Base-by-base conservation (phyloP, 2,888 invertebrate genomes). In the Polyommatus iphigenia region DNA sequence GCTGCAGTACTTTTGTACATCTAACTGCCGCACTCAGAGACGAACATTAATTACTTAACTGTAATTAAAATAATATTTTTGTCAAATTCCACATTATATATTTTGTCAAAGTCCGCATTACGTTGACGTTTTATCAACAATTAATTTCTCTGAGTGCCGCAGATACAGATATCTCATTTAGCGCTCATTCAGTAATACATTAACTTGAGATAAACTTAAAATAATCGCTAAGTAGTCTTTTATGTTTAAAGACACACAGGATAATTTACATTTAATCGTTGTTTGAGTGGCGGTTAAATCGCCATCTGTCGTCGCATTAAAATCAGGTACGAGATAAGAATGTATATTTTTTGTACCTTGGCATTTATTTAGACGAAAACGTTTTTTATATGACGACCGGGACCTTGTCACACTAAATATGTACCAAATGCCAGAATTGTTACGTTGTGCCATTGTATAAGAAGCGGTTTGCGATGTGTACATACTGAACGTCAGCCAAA, bases 341-440 rank as follows among this genome's bases (percentile, higher is more conserved):
- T 67, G 67, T 67, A 32, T 67, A 67, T 67, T 67, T 67, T 67
- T 67, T 32, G 29, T 32, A 67, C 67, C 67, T 67, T 67, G 67
- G 67, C 67, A 67, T 67, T 67, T 67, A 67, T 67, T 67, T 67
- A 67, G 67, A 67, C 67, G 67, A 67, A 67, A 67, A 67, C 29
- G 29, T 67, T 32, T 67, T 46, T 67, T 67, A 67, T 32, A 29
- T 67, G 67, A 67, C 29, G 67, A 67, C 67, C 8, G 29, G 67
- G 67, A 67, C 67, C 67, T 67, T 67, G 67, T 67, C 29, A 67
- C 67, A 67, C 67, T 67, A 67, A 67, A 67, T 67, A 6, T 18
- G 67, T 67, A 67, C 67, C 67, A 67, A 67, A 67, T 32, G 67
- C 67, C 67, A 67, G 15, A 67, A 67, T 15, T 6, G 29, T 67